These are phyloP conservation scores for Ecliptopera silaceata DNA, from an alignment of 2,888 invertebrate species.

Conservation along the genomic window DNA sequence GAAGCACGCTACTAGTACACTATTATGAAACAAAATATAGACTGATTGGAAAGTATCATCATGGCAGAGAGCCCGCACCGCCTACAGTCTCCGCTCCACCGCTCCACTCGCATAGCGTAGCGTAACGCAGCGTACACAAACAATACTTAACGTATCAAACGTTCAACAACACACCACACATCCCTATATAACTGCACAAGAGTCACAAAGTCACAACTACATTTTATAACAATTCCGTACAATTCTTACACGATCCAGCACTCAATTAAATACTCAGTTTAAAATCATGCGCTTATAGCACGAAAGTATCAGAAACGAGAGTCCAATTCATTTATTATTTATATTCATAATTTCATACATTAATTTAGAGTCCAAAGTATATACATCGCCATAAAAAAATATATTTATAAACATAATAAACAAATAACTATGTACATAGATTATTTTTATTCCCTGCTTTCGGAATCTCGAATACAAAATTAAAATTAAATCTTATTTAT, in stretches of 20 bases:
- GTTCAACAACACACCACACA: constrained; percentile 35
- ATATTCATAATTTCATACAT: constrained; percentile 5
- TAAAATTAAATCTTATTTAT: constrained; percentile 43
- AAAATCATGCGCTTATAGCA: constrained; percentile 78
- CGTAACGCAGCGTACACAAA: neutral
- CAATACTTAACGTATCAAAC: constrained; percentile 22
- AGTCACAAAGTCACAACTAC: constrained; percentile 32
- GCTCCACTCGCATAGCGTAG: too few relatives aligned
- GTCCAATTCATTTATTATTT: constrained; percentile 40
- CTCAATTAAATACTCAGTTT: constrained; percentile 63
- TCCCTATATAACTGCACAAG: constrained; percentile 52
- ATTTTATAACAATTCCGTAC: constrained; percentile 68
- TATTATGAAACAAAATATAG: constrained; percentile 13
- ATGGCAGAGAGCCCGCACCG: constrained; percentile 27
- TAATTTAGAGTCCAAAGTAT: constrained; percentile 44
- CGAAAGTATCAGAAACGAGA: constrained; percentile 61
- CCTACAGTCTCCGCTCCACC: constrained; percentile 14
- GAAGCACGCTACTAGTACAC: constrained; percentile 13
- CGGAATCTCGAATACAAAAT: constrained; percentile 63
- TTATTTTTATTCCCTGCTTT: constrained; percentile 40
- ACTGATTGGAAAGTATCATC: constrained; percentile 10
- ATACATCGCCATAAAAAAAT: constrained; percentile 49
- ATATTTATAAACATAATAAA: constrained; percentile 52
- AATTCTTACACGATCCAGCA: constrained; percentile 62
- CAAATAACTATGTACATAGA: constrained; percentile 47